Conservation (phyloP, 1,140 invertebrate genomes). For the Thrips palmi region DNA sequence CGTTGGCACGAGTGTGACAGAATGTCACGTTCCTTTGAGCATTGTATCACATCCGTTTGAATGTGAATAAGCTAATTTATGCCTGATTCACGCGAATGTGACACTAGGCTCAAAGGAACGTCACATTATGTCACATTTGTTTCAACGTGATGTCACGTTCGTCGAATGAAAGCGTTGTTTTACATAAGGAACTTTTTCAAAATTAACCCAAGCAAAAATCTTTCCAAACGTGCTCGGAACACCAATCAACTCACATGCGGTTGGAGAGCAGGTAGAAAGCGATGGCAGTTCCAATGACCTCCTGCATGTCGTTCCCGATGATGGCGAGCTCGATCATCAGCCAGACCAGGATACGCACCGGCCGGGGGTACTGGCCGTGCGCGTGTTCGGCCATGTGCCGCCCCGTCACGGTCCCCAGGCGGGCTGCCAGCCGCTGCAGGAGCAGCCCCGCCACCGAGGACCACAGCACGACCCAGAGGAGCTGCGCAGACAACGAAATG, state of each 20-base stretch:
- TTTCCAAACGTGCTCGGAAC: too few species aligned
- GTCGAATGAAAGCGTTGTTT: too few species aligned
- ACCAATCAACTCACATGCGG: slow-evolving; percentile 37
- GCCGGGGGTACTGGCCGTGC: slow-evolving; percentile 31
- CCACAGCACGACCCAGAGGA: slow-evolving; percentile 43
- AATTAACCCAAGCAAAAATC: neutral
- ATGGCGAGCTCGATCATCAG: slow-evolving; percentile 57
- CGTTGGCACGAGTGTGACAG: too few species aligned
- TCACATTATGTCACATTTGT: too few species aligned
- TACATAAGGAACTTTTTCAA: too few species aligned
- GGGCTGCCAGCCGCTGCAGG: slow-evolving; percentile 38
- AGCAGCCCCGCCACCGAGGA: slow-evolving; percentile 43
- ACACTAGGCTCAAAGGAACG: too few species aligned
- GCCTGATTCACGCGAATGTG: too few species aligned
- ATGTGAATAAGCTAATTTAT: too few species aligned
- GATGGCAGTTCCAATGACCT: slow-evolving; percentile 45
- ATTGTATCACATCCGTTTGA: too few species aligned
- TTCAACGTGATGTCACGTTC: too few species aligned
- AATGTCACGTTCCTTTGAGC: too few species aligned
- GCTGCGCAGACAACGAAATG: slow-evolving; percentile 23
- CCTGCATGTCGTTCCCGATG: slow-evolving; percentile 50
- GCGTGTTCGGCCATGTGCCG: slow-evolving; percentile 34
- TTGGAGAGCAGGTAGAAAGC: slow-evolving; percentile 44
- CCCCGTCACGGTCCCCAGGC: slow-evolving; percentile 45
- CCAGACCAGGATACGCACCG: slow-evolving; percentile 42